Percentiles rank a stretch among this genome's conserved stretches.
Evolutionary conservation across 2,888 invertebrate genomes (phyloP).

Genomic region (Deilephila elpenor): DNA sequence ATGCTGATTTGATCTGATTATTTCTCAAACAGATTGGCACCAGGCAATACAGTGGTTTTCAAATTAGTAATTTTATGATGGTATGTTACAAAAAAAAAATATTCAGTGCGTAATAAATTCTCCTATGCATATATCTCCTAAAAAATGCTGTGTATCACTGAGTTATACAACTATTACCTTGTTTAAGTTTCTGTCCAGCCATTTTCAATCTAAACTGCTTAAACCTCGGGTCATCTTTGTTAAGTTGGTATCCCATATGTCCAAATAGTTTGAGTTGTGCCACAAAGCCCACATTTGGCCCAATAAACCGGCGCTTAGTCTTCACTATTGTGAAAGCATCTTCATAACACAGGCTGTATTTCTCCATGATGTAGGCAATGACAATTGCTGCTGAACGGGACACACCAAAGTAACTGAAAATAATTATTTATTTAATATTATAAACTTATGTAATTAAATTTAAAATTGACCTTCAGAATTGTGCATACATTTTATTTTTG

Average conservation of each 20-base stretch:
- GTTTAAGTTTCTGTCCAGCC: constrained; percentile 92
- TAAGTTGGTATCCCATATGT: constrained; percentile 90
- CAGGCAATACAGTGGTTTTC: no score
- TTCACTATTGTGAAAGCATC: constrained; percentile 89
- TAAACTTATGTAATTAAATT: no score
- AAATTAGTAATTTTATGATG: no score
- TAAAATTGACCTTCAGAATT: no score
- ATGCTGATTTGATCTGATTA: no score
- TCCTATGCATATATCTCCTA: no score
- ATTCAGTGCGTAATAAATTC: no score
- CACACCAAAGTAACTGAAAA: constrained; percentile 92
- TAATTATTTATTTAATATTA: not conserved
- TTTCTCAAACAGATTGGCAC: no score
- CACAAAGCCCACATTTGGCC: constrained; percentile 92
- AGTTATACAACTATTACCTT: constrained; percentile 78
- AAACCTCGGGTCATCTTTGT: constrained; percentile 88
- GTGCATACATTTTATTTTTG: no score
- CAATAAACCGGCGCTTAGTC: constrained; percentile 88
- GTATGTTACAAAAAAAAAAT: no score
- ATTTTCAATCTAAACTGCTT: constrained; percentile 91
- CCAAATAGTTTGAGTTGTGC: constrained; percentile 91
- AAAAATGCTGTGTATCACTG: no score
- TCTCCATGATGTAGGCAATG: constrained; percentile 95
- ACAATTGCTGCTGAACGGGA: constrained; percentile 95
- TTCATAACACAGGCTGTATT: constrained; percentile 88